A percentile compares a stretch with the other conserved stretches of the same genome.
These are phyloP conservation scores for Tokudaia tokunoshimensis DNA, from an alignment of 2,797 vertebrate species.

Conservation along the genomic window DNA sequence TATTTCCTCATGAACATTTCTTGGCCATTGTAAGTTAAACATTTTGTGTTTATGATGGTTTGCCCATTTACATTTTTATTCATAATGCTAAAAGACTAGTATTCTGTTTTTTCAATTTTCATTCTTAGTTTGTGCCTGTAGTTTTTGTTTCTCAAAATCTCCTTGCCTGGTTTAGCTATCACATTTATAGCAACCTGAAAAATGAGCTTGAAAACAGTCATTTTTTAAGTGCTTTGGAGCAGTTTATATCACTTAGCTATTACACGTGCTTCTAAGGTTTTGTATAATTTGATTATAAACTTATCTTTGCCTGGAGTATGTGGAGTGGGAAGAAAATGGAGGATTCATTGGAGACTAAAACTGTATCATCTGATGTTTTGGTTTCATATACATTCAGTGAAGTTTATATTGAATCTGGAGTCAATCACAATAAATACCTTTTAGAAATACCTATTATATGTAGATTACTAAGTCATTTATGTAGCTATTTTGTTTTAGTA, in stretches of 20 bases:
- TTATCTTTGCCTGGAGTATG: neutral
- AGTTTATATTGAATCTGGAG: neutral
- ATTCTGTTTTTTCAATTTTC: too few species aligned
- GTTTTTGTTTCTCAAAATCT: neutral
- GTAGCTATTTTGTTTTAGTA: neutral
- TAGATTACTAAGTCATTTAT: neutral
- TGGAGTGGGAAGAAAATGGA: neutral
- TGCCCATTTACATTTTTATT: neutral
- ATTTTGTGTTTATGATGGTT: accelerated
- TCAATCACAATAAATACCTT: neutral
- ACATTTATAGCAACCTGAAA: neutral
- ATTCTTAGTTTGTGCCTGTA: neutral
- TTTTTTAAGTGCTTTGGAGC: neutral
- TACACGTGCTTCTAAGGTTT: neutral
- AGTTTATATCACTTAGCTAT: slow-evolving; percentile 23
- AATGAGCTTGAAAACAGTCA: neutral
- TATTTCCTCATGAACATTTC: neutral
- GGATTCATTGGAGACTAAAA: neutral
- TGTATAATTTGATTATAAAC: slow-evolving; percentile 23
- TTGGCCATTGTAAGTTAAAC: neutral
- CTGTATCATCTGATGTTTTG: neutral
- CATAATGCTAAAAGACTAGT: neutral
- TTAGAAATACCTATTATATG: neutral
- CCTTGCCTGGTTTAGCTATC: neutral
- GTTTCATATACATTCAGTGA: neutral